Evolutionary conservation across 2,797 vertebrate genomes (phyloP), one percentile per base, ranked within the genome.

Genomic region (Intellagama lesueurii): DNA sequence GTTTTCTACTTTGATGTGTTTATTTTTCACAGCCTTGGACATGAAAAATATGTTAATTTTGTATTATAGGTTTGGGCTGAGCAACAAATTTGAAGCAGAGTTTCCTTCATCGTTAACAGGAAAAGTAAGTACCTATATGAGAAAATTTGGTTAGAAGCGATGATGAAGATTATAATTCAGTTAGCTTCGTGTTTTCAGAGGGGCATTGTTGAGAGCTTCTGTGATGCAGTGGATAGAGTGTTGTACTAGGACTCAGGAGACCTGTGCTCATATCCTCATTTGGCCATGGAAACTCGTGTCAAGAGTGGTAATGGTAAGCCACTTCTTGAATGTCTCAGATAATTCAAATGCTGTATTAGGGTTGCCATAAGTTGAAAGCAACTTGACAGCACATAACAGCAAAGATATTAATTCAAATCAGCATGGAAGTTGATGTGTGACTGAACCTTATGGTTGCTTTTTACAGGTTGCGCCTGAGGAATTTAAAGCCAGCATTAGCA

Each of bases 41-140:
- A 26, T 92, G 77, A 5, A 89, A 16, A 66, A 81, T 91, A 47
- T 89, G 52, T 89, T 88, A 52, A 22, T 93, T 92, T 90, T 93
- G 16, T 56, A 83, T 79, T 82, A 89, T 89, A 99, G 99, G 95
- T 99, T 99, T 98, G 99, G 99, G 94, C 97, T 99, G 87, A 99
- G 98, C 97, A 99, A 99, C 97, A 99, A 99, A 97, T 99, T 99
- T 95, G 99, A 99, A 97, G 98, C 99, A 76, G 99, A 99, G 96
- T 99, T 99, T 95, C 99, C 99, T 89, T 99, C 99, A 90, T 98
- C 99, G 79, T 98, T 99, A 95, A 99, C 99, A 93, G 99, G 99
- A 97, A 99, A 99, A 97, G 99, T 99, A 92, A 97, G 98, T 96
- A 78, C 85, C 22, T 22, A 22, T 87, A 1, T 92, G 64, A 52